Percentiles rank a stretch among this genome's conserved stretches.
Evolutionary conservation across 1,140 invertebrate species (phyloP).

Genomic region (Saxidomus purpurata): DNA sequence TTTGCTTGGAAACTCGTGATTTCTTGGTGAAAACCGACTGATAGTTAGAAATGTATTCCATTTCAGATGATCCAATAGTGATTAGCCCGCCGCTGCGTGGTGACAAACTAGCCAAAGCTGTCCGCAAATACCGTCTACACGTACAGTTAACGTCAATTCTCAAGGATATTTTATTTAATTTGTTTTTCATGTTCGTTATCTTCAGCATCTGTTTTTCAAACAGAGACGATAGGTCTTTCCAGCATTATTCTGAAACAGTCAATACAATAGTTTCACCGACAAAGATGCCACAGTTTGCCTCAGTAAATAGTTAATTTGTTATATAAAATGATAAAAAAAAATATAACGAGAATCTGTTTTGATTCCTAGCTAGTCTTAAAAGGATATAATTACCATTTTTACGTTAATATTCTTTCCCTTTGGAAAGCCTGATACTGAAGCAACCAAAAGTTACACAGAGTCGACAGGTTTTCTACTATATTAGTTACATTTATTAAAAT

Average conservation of each 20-base stretch:
- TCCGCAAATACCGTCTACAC: neutral
- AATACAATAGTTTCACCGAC: constrained; percentile 23
- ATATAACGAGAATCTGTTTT: too few species aligned
- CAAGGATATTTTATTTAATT: constrained; percentile 56
- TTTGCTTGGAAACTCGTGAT: too few species aligned
- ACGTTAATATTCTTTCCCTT: neutral
- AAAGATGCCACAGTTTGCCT: neutral
- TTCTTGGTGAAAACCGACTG: too few species aligned
- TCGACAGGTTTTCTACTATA: neutral
- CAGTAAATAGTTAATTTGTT: neutral
- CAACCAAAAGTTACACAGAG: too few species aligned
- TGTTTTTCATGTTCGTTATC: constrained; percentile 63
- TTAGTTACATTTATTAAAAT: neutral
- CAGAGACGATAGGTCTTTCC: constrained; percentile 59
- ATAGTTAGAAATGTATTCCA: too few species aligned
- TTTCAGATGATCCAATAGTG: neutral
- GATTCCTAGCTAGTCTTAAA: neutral
- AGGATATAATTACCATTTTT: neutral
- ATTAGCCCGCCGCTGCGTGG: neutral
- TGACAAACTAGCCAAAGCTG: neutral
- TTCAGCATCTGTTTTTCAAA: constrained; percentile 64
- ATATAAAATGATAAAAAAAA: neutral
- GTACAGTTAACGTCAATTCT: neutral
- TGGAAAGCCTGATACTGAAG: too few species aligned
- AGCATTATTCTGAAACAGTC: constrained; percentile 10